Base-by-base conservation (phyloP, 2,888 invertebrate species). In the Apantesis nais region DNA sequence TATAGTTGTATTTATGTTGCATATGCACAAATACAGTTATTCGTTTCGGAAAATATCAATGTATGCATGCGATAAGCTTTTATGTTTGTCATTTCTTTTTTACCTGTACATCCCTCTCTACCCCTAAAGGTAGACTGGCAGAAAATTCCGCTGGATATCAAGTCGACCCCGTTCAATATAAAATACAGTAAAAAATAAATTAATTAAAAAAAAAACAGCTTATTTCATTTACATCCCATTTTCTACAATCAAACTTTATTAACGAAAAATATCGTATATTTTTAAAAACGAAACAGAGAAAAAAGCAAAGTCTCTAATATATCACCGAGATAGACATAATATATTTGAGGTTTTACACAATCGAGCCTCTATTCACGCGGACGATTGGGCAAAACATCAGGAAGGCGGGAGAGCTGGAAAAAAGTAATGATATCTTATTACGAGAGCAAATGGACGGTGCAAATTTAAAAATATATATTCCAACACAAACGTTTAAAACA, bases 391-490 rank as follows among this genome's bases (percentile, higher is more conserved):
- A 75, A 76, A 76, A 76, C 73, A 75, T 72, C 71, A 80, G 71
- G 62, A 67, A 71, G 65, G 68, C 14, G 75, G 58, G 29, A 41
- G 29, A 44, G 22, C 65, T 16, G 48, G 14, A n/a, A 72, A 69
- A 44, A 64, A 64, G 66, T 78, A 81, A 80, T 76, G 82, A 77
- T 68, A 16, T 61, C 72, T 73, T 76, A 78, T 80, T 80, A 81
- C 67, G 66, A 4, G 65, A 71, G 66, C 60, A 64, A 64, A 67
- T 37, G 64, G 60, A 70, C 67, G 64, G 62, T 67, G 67, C 64
- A 73, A 76, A 69, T 67, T 68, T 67, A 41, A n/a, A 68, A 74
- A 71, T 71, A 78, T 70, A 25, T 48, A 39, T 11, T 16, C 64
- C 37, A 11, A 64, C 25, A 55, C 64, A 44, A 31, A 29, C 5